Percentiles rank a stretch among this genome's conserved stretches.
These are phyloP conservation scores for Colletes latitarsis DNA, from an alignment of 1,140 invertebrate genomes.

Conservation along the genomic window DNA sequence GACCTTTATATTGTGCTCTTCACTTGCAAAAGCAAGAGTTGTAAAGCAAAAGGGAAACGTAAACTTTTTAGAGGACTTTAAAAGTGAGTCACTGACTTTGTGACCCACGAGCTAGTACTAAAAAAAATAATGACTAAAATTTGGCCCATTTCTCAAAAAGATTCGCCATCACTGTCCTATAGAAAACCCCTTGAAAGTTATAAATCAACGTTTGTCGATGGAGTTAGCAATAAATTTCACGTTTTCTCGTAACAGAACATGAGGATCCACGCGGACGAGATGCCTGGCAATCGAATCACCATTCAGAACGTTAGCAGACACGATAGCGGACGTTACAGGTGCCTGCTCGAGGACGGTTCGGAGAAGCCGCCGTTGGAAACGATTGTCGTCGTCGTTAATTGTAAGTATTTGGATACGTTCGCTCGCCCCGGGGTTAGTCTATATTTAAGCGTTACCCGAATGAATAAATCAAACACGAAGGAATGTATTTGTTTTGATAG, in stretches of 20 bases:
- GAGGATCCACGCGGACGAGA: slow-evolving; percentile 43
- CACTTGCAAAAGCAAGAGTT: no score
- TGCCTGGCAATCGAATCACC: slow-evolving; percentile 54
- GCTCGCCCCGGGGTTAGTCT: neutral
- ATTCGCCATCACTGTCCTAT: no score
- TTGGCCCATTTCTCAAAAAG: no score
- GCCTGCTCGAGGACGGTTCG: slow-evolving; percentile 66
- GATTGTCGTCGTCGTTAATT: slow-evolving; percentile 65
- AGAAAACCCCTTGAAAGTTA: no score
- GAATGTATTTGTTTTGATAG: slow-evolving; percentile 64
- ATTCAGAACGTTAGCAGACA: slow-evolving; percentile 69
- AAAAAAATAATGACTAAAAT: no score
- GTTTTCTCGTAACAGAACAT: slow-evolving; percentile 52
- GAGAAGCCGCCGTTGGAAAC: slow-evolving; percentile 47
- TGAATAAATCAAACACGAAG: neutral
- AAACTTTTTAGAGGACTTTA: no score
- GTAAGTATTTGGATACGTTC: slow-evolving; percentile 55
- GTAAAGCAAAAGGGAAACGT: no score
- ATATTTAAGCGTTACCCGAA: neutral
- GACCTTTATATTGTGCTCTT: no score
- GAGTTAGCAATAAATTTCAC: no score
- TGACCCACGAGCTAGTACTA: no score
- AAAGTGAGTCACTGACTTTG: no score
- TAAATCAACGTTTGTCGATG: no score
- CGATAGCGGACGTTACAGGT: slow-evolving; percentile 69